A percentile compares a stretch with the other conserved stretches of the same genome.
Evolutionary conservation across 2,797 vertebrate species (phyloP).

Genomic region (Chiloscyllium punctatum): DNA sequence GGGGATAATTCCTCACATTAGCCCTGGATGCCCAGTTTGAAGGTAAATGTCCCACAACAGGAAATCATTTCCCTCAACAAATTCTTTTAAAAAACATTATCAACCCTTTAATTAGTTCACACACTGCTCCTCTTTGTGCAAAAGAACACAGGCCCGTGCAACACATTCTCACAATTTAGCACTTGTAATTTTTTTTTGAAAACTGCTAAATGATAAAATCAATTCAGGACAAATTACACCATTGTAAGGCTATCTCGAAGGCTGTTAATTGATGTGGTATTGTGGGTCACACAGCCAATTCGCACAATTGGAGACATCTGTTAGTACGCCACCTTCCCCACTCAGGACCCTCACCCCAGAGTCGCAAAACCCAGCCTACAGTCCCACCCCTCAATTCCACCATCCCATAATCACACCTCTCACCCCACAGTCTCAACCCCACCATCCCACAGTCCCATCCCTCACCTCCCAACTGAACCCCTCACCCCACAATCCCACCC

Average conservation of each 20-base stretch:
- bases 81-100: no score
- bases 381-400: no score
- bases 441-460: neutral
- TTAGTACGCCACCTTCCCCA: no score
- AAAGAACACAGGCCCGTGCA: neutral
- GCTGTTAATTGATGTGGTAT: no score
- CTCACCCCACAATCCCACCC: neutral
- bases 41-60: neutral
- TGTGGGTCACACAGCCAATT: neutral
- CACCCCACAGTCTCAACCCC: neutral
- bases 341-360: no score
- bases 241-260: neutral
- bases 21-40: neutral
- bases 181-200: constrained; percentile 40
- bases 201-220: constrained; percentile 38
- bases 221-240: neutral
- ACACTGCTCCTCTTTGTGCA: neutral
- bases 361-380: no score
- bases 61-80: neutral
- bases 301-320: neutral
- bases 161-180: neutral
- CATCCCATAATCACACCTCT: no score
- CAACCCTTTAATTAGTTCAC: neutral
- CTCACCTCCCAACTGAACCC: neutral
- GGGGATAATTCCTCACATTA: neutral